A percentile compares a stretch with the other conserved stretches of the same genome.
Conservation (phyloP, 2,797 vertebrate species). For the Mus caroli region DNA sequence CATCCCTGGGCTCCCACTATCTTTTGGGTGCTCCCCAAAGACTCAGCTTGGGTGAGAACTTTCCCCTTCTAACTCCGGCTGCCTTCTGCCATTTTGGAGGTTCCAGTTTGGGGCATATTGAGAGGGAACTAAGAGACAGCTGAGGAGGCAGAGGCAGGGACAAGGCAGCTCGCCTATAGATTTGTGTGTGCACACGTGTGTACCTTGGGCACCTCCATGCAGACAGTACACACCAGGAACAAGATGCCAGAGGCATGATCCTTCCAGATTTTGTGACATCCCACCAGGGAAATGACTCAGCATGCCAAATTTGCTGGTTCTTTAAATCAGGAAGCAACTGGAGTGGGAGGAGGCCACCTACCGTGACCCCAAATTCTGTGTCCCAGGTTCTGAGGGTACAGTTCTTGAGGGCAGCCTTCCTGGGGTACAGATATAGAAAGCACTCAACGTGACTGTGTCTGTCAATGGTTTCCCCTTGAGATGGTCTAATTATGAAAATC, state of each 20-base stretch:
- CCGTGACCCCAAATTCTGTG: background rate
- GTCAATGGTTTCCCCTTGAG: background rate
- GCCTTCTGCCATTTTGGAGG: background rate
- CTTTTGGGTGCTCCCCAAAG: background rate
- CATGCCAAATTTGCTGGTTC: background rate
- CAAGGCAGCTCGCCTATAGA: background rate
- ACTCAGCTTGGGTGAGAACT: background rate
- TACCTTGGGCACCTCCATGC: accelerated
- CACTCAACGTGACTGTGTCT: background rate
- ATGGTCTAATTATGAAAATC: background rate
- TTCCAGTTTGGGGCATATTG: background rate
- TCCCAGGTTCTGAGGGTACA: no score
- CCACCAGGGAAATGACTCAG: background rate
- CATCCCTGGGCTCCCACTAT: background rate
- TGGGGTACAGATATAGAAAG: background rate
- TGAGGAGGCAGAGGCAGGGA: background rate
- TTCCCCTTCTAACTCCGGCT: background rate
- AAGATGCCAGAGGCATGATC: accelerated
- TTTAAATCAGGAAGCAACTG: background rate
- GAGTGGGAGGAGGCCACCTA: background rate
- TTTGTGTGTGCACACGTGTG: background rate
- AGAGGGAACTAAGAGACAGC: background rate
- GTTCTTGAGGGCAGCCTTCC: background rate
- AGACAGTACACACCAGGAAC: accelerated
- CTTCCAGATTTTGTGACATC: background rate